Evolutionary conservation across 2,888 invertebrate genomes (phyloP).

Genomic region (Diarsia brunnea): DNA sequence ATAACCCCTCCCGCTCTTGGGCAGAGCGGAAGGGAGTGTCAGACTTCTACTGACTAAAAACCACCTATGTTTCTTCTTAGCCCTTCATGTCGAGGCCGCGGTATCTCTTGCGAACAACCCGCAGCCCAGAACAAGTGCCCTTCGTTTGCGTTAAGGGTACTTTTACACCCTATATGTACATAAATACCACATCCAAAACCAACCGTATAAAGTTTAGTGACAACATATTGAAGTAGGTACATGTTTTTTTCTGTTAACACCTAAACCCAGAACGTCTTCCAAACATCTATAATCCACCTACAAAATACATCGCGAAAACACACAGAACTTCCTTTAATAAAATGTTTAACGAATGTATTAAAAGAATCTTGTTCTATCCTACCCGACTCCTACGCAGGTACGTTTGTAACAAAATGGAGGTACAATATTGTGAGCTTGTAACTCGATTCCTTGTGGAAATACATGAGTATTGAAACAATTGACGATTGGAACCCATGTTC

Average conservation of each 20-base stretch:
- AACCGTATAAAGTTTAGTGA: not conserved
- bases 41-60: too few relatives aligned
- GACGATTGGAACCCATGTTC: slow-evolving; percentile 35
- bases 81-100: too few relatives aligned
- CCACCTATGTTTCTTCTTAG: too few relatives aligned
- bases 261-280: not conserved
- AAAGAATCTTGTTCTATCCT: slow-evolving; percentile 15
- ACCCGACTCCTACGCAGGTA: slow-evolving; percentile 21
- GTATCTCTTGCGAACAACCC: too few relatives aligned
- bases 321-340: slow-evolving; percentile 40
- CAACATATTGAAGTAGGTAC: not conserved
- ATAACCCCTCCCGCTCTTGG: too few relatives aligned
- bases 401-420: slow-evolving; percentile 23
- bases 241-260: not conserved
- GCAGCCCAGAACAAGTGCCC: too few relatives aligned
- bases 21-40: too few relatives aligned
- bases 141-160: too few relatives aligned
- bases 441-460: slow-evolving; percentile 40
- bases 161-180: too few relatives aligned
- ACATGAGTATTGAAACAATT: slow-evolving; percentile 35
- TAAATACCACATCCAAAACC: not conserved
- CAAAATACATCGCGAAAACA: slow-evolving; percentile 35
- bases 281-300: slow-evolving; percentile 4
- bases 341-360: slow-evolving; percentile 46
- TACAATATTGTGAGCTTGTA: slow-evolving; percentile 28